phyloP scores from a whole-genome alignment of 1,140 invertebrate species.

The Drosophila albomicans region DNA sequence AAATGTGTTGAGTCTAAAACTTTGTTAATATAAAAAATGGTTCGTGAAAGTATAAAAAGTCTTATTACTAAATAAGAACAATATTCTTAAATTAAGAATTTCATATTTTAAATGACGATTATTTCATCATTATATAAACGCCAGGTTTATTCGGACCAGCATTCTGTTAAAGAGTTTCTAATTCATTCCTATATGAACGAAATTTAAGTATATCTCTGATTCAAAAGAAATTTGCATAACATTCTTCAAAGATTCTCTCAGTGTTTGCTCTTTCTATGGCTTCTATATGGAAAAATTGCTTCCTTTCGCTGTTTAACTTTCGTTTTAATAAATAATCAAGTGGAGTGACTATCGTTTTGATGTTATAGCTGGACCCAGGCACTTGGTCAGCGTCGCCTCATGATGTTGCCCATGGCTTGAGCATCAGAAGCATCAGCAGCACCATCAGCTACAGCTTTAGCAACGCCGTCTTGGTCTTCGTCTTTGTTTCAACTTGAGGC shows the following conservation, averaged over 20 bases:
- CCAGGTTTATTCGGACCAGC: no score
- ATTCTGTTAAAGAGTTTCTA: no score
- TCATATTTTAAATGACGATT: no score
- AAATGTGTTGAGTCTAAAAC: no score
- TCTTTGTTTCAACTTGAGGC: slow-evolving; percentile 23
- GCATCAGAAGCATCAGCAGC: neutral
- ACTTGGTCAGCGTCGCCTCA: slow-evolving; percentile 29
- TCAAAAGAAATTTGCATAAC: neutral
- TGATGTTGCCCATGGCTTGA: slow-evolving; percentile 8
- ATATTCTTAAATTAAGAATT: no score
- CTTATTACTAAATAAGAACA: no score
- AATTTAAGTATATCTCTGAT: no score
- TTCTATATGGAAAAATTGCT: slow-evolving; percentile 80
- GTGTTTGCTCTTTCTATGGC: slow-evolving; percentile 11
- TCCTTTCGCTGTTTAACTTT: slow-evolving; percentile 83
- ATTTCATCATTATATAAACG: no score
- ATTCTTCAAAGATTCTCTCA: neutral
- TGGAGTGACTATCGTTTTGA: slow-evolving; percentile 57
- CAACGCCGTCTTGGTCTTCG: neutral
- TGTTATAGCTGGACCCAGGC: slow-evolving; percentile 5
- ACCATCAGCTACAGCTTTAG: neutral
- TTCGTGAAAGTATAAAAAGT: no score
- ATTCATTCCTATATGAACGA: no score
- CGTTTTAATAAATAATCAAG: slow-evolving; percentile 84
- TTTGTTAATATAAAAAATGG: no score